A percentile compares a stretch with the other conserved stretches of the same genome.
Evolutionary conservation across 1,140 invertebrate genomes (phyloP).

Genomic region (Diachasmimorpha longicaudata): DNA sequence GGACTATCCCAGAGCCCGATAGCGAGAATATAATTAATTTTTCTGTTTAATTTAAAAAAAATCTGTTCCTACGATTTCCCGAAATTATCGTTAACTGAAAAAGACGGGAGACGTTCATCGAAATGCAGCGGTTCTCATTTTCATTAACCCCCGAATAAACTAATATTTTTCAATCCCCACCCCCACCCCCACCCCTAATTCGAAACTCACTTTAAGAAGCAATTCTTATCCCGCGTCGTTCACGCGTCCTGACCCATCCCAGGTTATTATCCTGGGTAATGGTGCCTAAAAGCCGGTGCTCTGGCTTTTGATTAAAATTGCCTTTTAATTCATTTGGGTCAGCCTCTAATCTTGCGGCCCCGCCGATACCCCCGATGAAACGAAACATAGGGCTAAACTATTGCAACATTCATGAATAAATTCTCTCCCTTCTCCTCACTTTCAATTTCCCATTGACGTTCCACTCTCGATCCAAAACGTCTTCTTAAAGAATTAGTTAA

Average conservation of each 20-base stretch:
- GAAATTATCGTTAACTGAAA: too few relatives aligned
- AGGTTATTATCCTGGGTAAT: slow-evolving; percentile 31
- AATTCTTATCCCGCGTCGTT: neutral
- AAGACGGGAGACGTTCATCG: too few relatives aligned
- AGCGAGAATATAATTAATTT: too few relatives aligned
- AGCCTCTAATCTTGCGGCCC: slow-evolving; percentile 29
- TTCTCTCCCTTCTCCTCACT: neutral
- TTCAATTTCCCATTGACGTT: neutral
- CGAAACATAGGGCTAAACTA: neutral
- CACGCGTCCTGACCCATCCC: slow-evolving; percentile 20
- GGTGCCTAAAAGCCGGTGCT: slow-evolving; percentile 33
- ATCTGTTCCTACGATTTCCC: too few relatives aligned
- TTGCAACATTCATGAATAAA: slow-evolving; percentile 4
- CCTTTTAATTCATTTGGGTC: slow-evolving; percentile 38
- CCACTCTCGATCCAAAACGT: neutral
- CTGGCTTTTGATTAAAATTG: slow-evolving; percentile 34
- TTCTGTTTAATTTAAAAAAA: too few relatives aligned
- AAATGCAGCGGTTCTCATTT: too few relatives aligned
- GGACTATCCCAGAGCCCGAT: neutral
- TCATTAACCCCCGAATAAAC: too few relatives aligned
- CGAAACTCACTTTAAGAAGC: too few relatives aligned
- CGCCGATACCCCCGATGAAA: slow-evolving; percentile 1
- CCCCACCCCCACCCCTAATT: too few relatives aligned
- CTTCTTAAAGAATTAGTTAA: neutral
- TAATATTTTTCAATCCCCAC: too few relatives aligned